Base-by-base conservation (phyloP, 2,797 vertebrate genomes). In the Chrysolophus pictus region DNA sequence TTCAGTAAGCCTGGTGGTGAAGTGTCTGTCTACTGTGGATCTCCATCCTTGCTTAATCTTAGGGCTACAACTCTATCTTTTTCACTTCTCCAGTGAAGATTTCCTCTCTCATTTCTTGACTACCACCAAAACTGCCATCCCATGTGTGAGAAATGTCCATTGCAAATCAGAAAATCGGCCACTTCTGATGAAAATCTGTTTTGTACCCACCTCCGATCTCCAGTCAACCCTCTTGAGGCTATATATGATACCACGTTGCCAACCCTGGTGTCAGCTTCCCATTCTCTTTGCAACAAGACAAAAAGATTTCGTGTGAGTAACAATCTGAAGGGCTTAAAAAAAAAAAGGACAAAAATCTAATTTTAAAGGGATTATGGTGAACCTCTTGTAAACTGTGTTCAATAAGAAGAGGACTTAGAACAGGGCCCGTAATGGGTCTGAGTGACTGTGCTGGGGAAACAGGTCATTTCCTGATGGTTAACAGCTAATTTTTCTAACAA, bases 281-380 rank as follows among this genome's bases (percentile, higher is more conserved):
- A 14, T 91, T 80, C 71, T 75, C 74, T 81, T 58, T 49, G n/a
- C 31, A 80, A 76, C 53, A 35, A 81, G 63, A 65, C 42, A 79
- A 79, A 91, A 90, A 83, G 9, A 79, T 83, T 91, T 91, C 79
- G 87, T 89, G 91, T 69, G 67, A 91, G 64, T 74, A 95, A 85
- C 63, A 49, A 76, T 69, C 76, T 37, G 67, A 94, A 90, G 55
- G 56, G 35, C 67, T 95, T 95, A 68, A 76, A 53, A 53, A 90
- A 51, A 87, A 95, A 95, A 95, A 75, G 60, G 70, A 63, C 63
- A 96, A 96, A 97, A 97, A 97, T 88, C 96, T 97, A 97, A 98
- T 98, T 98, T 98, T 97, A 96, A 98, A 98, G 90, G 97, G 97
- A 98, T 98, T 98, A 98, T 23, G 53, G 97, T 71, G 91, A 97